Percentiles rank a stretch among this genome's conserved stretches.
These are phyloP conservation scores for Drosophila leontia DNA, from an alignment of 1,140 invertebrate species.

Conservation along the genomic window DNA sequence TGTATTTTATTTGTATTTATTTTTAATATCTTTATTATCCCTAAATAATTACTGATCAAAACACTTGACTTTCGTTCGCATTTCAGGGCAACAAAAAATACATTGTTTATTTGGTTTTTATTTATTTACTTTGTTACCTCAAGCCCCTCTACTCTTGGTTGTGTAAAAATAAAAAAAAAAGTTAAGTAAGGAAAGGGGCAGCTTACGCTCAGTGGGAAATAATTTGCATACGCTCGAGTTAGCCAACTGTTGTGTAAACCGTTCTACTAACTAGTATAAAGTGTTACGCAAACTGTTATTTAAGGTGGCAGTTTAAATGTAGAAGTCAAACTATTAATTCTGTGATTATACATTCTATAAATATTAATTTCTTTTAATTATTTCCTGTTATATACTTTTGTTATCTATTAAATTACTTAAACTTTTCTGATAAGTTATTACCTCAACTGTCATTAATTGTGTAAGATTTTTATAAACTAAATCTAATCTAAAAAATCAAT, in stretches of 20 bases:
- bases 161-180: background rate
- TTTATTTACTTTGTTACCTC: conserved; percentile 19
- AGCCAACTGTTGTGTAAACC: conserved; percentile 43
- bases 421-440: background rate
- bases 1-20: too few relatives aligned
- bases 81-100: background rate
- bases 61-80: background rate
- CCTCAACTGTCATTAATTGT: background rate
- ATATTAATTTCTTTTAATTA: background rate
- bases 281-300: conserved; percentile 30
- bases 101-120: conserved; percentile 28
- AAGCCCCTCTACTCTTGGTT: background rate
- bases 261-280: conserved; percentile 32
- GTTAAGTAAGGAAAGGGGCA: background rate
- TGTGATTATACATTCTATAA: background rate
- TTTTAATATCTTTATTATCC: background rate
- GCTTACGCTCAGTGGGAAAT: conserved; percentile 11
- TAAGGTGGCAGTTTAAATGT: conserved; percentile 4
- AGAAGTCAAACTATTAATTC: background rate
- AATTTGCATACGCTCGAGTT: conserved; percentile 20
- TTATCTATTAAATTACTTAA: background rate
- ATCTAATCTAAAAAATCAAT: background rate
- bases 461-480: background rate
- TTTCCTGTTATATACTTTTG: background rate
- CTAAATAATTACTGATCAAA: background rate